A percentile compares a stretch with the other conserved stretches of the same genome.
Evolutionary conservation across 2,888 invertebrate species (phyloP).

Genomic region (Brachylomia viminalis): DNA sequence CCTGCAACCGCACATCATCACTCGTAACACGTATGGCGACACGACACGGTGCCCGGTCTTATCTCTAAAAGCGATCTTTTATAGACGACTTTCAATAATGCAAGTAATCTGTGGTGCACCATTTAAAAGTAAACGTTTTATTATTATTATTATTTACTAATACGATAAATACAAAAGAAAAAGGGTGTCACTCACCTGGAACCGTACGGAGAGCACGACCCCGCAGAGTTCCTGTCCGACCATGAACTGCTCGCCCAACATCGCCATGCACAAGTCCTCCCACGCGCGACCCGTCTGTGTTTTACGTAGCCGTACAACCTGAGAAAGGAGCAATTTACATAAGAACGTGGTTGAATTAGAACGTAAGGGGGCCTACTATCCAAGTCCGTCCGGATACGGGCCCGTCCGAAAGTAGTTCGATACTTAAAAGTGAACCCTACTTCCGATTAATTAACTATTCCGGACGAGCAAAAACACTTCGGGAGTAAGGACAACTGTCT

Average conservation of each 20-base stretch:
- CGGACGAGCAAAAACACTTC: too few relatives aligned
- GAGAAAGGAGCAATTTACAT: conserved; percentile 55
- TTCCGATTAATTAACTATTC: too few relatives aligned
- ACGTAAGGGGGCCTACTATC: too few relatives aligned
- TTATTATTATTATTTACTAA: too few relatives aligned
- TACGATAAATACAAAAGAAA: neutral
- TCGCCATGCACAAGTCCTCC: conserved; percentile 99
- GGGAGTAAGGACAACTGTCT: too few relatives aligned
- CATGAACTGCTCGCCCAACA: conserved; percentile 99
- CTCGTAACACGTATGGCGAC: neutral
- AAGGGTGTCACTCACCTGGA: conserved; percentile 91
- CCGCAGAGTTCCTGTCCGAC: conserved; percentile 99
- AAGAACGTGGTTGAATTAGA: neutral
- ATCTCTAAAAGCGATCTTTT: neutral
- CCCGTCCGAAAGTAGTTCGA: too few relatives aligned
- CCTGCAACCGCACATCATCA: conserved; percentile 88
- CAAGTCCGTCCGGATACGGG: too few relatives aligned
- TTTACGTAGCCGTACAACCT: conserved; percentile 96
- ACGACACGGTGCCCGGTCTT: neutral
- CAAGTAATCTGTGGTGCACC: neutral
- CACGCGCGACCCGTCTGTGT: conserved; percentile 98
- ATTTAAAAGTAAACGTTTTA: too few relatives aligned
- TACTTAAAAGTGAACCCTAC: too few relatives aligned
- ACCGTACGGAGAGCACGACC: conserved; percentile 98
- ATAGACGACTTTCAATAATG: neutral